Evolutionary conservation across 2,888 invertebrate species (phyloP).

Genomic region (Lordiphosa fenestrarum): DNA sequence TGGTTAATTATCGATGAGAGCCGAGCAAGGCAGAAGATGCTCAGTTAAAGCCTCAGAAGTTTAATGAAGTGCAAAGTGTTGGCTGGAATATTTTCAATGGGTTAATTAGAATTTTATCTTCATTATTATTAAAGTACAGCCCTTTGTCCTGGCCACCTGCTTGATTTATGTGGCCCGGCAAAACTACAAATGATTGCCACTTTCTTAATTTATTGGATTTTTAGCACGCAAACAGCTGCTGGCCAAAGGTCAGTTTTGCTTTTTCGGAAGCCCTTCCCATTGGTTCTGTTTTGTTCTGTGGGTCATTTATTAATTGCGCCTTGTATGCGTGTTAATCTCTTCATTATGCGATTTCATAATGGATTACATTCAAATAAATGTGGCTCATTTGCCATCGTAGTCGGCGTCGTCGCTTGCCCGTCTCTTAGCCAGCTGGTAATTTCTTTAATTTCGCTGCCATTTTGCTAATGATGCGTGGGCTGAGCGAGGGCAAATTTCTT

Average conservation of each 20-base stretch:
- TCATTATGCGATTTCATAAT: conserved; percentile 75
- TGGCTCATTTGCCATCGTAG: conserved; percentile 55
- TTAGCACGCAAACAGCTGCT: conserved; percentile 53
- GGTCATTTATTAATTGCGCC: conserved; percentile 72
- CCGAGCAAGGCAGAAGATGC: conserved; percentile 10
- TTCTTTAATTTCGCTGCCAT: conserved; percentile 71
- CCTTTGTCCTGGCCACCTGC: conserved; percentile 44
- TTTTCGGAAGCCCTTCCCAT: conserved; percentile 12
- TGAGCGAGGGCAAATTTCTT: conserved; percentile 11
- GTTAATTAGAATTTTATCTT: conserved; percentile 47
- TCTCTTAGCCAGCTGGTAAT: conserved; percentile 48
- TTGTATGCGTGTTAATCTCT: conserved; percentile 69
- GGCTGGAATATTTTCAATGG: conserved; percentile 48
- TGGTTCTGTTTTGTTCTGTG: conserved; percentile 9
- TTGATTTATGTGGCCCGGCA: conserved; percentile 23
- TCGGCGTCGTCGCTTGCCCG: conserved; percentile 11
- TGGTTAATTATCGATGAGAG: conserved; percentile 68
- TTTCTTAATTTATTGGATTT: conserved; percentile 68
- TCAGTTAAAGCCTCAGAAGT: conserved; percentile 54
- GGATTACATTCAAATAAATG: conserved; percentile 75
- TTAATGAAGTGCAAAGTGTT: conserved; percentile 72
- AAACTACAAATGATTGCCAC: conserved; percentile 63
- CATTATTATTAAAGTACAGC: conserved; percentile 9
- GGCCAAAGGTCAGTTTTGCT: conserved; percentile 15
- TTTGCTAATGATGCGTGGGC: conserved; percentile 62